Evolutionary conservation across 2,888 invertebrate genomes (phyloP).

Genomic region (Stictocephala bisonia): DNA sequence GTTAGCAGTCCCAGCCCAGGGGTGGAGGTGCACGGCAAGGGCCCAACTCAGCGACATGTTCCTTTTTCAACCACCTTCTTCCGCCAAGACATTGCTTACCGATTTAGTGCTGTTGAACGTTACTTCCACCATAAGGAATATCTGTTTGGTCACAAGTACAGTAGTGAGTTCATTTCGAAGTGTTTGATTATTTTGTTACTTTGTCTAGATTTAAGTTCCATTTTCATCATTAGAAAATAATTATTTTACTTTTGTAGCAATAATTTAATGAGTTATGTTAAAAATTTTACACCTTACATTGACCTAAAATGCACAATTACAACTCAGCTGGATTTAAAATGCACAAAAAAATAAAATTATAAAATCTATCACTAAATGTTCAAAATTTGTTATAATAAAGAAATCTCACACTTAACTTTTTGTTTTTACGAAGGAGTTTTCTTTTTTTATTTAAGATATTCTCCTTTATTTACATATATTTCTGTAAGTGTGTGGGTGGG

Average conservation of each 20-base stretch:
- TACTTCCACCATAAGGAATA: conserved; percentile 61
- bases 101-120: conserved; percentile 58
- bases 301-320: too few relatives aligned
- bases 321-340: too few relatives aligned
- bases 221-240: neutral
- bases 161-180: conserved; percentile 57
- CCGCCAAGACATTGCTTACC: conserved; percentile 35
- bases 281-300: too few relatives aligned
- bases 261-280: too few relatives aligned
- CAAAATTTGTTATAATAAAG: too few relatives aligned
- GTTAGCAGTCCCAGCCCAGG: conserved; percentile 28
- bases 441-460: too few relatives aligned
- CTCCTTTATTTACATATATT: too few relatives aligned
- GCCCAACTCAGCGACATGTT: neutral
- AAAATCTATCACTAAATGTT: too few relatives aligned
- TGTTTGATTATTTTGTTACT: neutral
- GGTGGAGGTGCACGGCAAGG: conserved; percentile 11
- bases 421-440: too few relatives aligned
- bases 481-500: too few relatives aligned
- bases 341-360: too few relatives aligned
- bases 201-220: neutral
- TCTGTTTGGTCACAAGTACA: conserved; percentile 61
- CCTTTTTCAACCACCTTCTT: conserved; percentile 7
- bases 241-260: neutral
- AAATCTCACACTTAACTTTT: too few relatives aligned